These are phyloP conservation scores for Urocitellus parryii DNA, from an alignment of 2,113 vertebrate genomes.

Conservation along the genomic window DNA sequence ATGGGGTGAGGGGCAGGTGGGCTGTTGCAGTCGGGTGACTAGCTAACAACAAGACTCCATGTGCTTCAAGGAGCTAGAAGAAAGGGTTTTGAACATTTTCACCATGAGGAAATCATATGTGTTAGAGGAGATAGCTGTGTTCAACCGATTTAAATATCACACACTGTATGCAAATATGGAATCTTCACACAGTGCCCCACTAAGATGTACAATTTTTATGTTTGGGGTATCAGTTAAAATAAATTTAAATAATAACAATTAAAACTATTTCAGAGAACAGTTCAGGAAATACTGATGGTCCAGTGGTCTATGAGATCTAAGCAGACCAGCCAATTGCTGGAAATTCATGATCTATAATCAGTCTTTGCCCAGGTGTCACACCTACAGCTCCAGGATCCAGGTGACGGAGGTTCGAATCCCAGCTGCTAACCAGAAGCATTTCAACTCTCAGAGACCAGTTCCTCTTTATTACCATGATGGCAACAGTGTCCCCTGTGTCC, in stretches of 20 bases:
- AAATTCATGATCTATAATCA: accelerated
- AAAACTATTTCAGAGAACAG: background rate
- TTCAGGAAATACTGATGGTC: background rate
- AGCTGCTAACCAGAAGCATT: no score
- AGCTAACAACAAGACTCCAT: background rate
- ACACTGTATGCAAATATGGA: background rate
- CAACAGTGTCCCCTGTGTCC: accelerated
- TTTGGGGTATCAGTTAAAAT: background rate
- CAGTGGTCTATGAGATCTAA: accelerated
- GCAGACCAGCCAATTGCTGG: background rate
- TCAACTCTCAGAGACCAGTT: background rate
- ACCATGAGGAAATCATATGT: background rate
- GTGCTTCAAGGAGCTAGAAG: background rate
- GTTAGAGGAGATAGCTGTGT: background rate
- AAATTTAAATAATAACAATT: background rate
- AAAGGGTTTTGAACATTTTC: background rate
- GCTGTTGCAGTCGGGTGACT: no score
- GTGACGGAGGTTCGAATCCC: background rate
- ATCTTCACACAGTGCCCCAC: background rate
- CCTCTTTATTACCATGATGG: accelerated
- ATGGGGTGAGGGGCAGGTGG: no score
- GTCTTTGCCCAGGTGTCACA: accelerated
- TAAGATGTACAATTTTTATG: background rate
- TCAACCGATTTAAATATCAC: background rate
- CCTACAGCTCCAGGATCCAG: accelerated